A percentile compares a stretch with the other conserved stretches of the same genome.
phyloP scores from a whole-genome alignment of 2,888 invertebrate genomes.

The Drosophila borborema region DNA sequence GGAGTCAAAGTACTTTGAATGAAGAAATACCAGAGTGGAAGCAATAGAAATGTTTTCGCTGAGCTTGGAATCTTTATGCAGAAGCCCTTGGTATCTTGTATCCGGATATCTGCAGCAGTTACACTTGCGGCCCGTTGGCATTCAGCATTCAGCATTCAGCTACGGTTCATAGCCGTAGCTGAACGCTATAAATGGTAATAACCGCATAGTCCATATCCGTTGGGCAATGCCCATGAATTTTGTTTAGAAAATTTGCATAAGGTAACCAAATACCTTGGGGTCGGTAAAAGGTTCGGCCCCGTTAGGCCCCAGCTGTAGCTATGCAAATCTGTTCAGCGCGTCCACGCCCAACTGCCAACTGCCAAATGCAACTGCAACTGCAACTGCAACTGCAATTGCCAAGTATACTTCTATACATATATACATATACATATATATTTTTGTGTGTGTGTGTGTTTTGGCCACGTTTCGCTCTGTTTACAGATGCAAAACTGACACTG shows the following conservation, averaged over 20 bases:
- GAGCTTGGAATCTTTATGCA: not conserved
- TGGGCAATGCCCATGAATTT: slow-evolving; percentile 60
- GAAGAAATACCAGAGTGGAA: not conserved
- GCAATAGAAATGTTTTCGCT: slow-evolving; percentile 4
- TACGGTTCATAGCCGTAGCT: slow-evolving; percentile 17
- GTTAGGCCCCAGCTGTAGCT: slow-evolving; percentile 39
- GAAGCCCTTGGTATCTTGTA: not conserved
- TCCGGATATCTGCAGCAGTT: slow-evolving; percentile 16
- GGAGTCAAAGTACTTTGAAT: not conserved
- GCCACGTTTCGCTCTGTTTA: slow-evolving; percentile 68
- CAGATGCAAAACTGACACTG: slow-evolving; percentile 73
- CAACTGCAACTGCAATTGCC: slow-evolving; percentile 8
- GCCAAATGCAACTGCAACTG: slow-evolving; percentile 13
- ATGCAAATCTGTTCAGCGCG: slow-evolving; percentile 39
- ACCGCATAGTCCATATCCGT: slow-evolving; percentile 56
- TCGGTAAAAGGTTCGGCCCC: slow-evolving; percentile 58
- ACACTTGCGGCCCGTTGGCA: slow-evolving; percentile 28
- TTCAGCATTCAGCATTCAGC: slow-evolving; percentile 13
- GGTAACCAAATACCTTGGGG: slow-evolving; percentile 57
- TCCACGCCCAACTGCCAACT: slow-evolving; percentile 38
- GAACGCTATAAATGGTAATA: slow-evolving; percentile 47
- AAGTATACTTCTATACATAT: not conserved
- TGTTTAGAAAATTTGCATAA: slow-evolving; percentile 62
- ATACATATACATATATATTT: not conserved
- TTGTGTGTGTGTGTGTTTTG: slow-evolving; percentile 21